phyloP scores from a whole-genome alignment of 1,140 invertebrate species.

The Lethrus apterus region DNA sequence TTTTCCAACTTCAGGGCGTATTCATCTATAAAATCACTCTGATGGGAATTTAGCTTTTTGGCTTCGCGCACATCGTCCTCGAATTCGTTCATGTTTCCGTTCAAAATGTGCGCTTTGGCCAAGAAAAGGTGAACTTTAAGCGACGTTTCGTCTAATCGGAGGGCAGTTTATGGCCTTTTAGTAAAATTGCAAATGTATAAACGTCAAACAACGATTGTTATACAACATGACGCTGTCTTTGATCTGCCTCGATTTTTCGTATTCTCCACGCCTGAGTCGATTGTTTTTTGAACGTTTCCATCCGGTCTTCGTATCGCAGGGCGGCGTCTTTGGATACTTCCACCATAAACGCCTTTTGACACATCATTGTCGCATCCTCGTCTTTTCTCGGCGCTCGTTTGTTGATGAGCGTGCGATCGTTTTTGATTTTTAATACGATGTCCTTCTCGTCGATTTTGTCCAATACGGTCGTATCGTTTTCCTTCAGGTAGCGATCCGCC shows the following conservation, averaged over 20 bases:
- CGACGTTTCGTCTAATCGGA: constrained; percentile 55
- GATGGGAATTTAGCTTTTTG: constrained; percentile 47
- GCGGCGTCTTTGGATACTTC: constrained; percentile 64
- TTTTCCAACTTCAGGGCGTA: too few species aligned
- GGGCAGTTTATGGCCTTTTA: constrained; percentile 56
- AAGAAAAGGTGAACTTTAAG: constrained; percentile 58
- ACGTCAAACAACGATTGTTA: constrained; percentile 65
- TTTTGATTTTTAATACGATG: constrained; percentile 46
- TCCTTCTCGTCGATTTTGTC: constrained; percentile 34
- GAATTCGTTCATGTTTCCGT: constrained; percentile 47
- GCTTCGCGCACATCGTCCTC: constrained; percentile 47
- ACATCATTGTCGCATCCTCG: constrained; percentile 36
- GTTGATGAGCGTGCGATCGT: constrained; percentile 62
- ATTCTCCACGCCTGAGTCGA: constrained; percentile 62
- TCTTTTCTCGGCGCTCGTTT: constrained; percentile 40
- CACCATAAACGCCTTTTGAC: constrained; percentile 61
- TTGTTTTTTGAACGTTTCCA: constrained; percentile 58
- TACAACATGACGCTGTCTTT: constrained; percentile 66
- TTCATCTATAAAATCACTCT: constrained; percentile 29
- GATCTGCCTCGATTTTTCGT: constrained; percentile 60
- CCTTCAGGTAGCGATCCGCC: constrained; percentile 51
- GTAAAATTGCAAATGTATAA: constrained; percentile 55
- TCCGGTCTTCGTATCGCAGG: constrained; percentile 53
- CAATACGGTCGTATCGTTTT: constrained; percentile 39
- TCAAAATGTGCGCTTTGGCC: constrained; percentile 52